These are phyloP conservation scores for Automeris io DNA, from an alignment of 2,888 invertebrate species.

Conservation along the genomic window DNA sequence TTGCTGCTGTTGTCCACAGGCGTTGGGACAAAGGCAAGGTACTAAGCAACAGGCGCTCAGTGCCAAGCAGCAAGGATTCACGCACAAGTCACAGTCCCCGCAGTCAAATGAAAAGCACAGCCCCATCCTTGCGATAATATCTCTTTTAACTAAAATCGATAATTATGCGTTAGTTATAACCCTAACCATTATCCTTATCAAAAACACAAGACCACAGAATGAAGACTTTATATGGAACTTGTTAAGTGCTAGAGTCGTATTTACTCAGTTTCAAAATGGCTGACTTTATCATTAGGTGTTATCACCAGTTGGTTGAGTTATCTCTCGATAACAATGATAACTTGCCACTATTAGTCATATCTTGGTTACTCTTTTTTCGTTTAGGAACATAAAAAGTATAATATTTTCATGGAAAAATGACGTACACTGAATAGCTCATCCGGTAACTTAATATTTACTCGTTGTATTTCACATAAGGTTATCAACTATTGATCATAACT, in stretches of 20 bases:
- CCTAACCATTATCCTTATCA: background rate
- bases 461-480: too few species aligned
- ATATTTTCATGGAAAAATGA: too few species aligned
- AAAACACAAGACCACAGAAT: background rate
- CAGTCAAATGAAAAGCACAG: conserved; percentile 62
- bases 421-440: too few species aligned
- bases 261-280: conserved; percentile 24
- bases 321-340: conserved; percentile 34
- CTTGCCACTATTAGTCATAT: conserved; percentile 3
- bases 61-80: conserved; percentile 64
- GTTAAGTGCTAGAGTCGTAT: conserved; percentile 20
- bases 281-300: conserved; percentile 27
- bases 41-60: conserved; percentile 62
- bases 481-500: too few species aligned
- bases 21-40: conserved; percentile 65
- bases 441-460: too few species aligned
- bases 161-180: conserved; percentile 13
- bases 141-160: conserved; percentile 44
- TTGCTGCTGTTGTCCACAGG: conserved; percentile 57
- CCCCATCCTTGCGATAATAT: conserved; percentile 47
- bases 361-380: too few species aligned
- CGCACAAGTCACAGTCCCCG: conserved; percentile 59
- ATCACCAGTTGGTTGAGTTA: conserved; percentile 32
- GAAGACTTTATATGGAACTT: conserved; percentile 15
- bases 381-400: too few species aligned